Evolutionary conservation across 1,140 invertebrate species (phyloP).

Genomic region (Dendrolimus kikuchii): DNA sequence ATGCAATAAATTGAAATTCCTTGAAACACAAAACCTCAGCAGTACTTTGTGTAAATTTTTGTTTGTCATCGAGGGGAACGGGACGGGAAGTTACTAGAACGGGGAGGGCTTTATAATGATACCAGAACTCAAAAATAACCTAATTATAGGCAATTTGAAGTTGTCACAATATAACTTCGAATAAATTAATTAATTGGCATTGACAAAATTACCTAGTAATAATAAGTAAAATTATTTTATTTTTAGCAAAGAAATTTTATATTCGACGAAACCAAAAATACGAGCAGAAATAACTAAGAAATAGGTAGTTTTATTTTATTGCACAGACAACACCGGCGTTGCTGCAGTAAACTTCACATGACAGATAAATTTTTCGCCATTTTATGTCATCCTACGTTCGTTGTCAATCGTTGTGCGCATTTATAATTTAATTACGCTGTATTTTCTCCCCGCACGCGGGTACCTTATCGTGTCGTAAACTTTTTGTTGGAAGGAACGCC

Average conservation of each 20-base stretch:
- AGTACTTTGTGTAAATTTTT: too few relatives aligned
- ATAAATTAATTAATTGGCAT: neutral
- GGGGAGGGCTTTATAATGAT: slow-evolving; percentile 25
- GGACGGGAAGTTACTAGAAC: slow-evolving; percentile 2
- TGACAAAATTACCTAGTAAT: neutral
- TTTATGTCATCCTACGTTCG: slow-evolving; percentile 24
- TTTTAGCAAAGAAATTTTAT: neutral
- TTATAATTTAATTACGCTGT: slow-evolving; percentile 41
- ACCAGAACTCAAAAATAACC: slow-evolving; percentile 17
- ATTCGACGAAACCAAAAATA: too few relatives aligned
- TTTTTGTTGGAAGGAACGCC: slow-evolving; percentile 53
- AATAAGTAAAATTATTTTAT: neutral
- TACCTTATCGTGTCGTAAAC: slow-evolving; percentile 39
- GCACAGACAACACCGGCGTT: slow-evolving; percentile 19
- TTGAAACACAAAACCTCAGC: slow-evolving; percentile 65
- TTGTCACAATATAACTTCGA: neutral
- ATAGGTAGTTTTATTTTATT: slow-evolving; percentile 12
- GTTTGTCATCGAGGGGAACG: too few relatives aligned
- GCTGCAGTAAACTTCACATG: slow-evolving; percentile 34
- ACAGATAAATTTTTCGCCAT: slow-evolving; percentile 32
- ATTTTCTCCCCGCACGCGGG: slow-evolving; percentile 27
- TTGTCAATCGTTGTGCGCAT: slow-evolving; percentile 36
- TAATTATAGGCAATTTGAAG: neutral
- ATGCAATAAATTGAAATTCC: slow-evolving; percentile 32
- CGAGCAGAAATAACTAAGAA: neutral